Evolutionary conservation across 2,797 vertebrate genomes (phyloP).

Genomic region (Pseudopleuronectes americanus): DNA sequence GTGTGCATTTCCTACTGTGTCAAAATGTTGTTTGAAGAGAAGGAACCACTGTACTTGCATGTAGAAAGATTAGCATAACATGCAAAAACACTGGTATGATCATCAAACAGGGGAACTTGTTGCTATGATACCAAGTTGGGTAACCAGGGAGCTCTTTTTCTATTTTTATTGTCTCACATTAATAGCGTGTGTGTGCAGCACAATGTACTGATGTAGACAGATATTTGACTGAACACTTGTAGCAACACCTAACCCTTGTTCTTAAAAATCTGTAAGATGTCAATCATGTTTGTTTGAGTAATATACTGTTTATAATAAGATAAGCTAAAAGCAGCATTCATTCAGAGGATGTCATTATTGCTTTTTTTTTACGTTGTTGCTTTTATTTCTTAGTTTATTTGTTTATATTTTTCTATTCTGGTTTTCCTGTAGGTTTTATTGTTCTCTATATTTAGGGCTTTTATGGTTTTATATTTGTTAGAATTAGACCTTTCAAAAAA

Average conservation of each 20-base stretch:
- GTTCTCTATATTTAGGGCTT: neutral
- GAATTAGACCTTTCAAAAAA: neutral
- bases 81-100: neutral
- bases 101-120: constrained; percentile 26
- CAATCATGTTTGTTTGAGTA: neutral
- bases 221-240: constrained; percentile 2
- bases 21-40: neutral
- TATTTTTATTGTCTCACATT: constrained; percentile 38
- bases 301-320: neutral
- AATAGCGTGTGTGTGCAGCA: neutral
- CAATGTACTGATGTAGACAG: constrained; percentile 6
- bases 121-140: constrained; percentile 48
- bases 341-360: too few species aligned
- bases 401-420: neutral
- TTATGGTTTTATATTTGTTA: neutral
- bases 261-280: neutral
- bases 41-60: neutral
- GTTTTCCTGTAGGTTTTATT: neutral
- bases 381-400: too few species aligned
- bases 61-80: neutral
- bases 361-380: too few species aligned
- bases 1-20: neutral
- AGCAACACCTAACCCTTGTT: constrained; percentile 5
- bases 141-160: constrained; percentile 46
- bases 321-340: too few species aligned